A percentile compares a stretch with the other conserved stretches of the same genome.
phyloP scores from a whole-genome alignment of 2,113 vertebrate species.

The Pandion haliaetus region DNA sequence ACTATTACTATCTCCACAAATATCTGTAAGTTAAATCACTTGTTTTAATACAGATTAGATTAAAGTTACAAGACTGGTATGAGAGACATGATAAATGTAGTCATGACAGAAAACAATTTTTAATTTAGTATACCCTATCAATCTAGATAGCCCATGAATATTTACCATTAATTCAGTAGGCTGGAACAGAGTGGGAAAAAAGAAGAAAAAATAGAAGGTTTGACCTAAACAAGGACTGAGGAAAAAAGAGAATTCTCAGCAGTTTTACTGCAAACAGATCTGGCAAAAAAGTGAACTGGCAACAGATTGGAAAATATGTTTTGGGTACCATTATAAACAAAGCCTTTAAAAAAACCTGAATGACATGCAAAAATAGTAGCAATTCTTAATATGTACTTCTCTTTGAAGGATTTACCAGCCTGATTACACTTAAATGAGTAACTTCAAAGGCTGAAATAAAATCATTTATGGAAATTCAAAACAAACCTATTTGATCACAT shows the following conservation, averaged over 20 bases:
- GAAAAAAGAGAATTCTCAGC: background rate
- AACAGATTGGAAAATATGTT: background rate
- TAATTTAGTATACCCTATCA: constrained; percentile 76
- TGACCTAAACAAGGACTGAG: constrained; percentile 45
- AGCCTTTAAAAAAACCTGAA: background rate
- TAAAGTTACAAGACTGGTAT: constrained; percentile 55
- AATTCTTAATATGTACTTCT: background rate
- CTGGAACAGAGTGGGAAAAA: background rate
- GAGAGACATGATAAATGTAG: constrained; percentile 71
- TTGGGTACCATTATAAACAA: background rate
- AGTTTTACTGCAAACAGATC: background rate
- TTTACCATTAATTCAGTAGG: constrained; percentile 66
- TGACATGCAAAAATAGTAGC: background rate
- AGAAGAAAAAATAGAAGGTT: background rate
- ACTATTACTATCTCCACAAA: constrained; percentile 67
- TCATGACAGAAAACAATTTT: constrained; percentile 73
- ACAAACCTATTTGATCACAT: constrained; percentile 58
- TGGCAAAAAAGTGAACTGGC: background rate
- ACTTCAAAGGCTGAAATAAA: constrained; percentile 28
- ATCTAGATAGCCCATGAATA: constrained; percentile 73
- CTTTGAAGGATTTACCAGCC: background rate
- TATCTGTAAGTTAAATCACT: constrained; percentile 60
- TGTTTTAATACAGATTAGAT: constrained; percentile 65
- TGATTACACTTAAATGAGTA: background rate
- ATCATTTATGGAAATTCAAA: constrained; percentile 52